A percentile compares a stretch with the other conserved stretches of the same genome.
Conservation (phyloP, 2,888 invertebrate genomes). For the Byasa hedistus region DNA sequence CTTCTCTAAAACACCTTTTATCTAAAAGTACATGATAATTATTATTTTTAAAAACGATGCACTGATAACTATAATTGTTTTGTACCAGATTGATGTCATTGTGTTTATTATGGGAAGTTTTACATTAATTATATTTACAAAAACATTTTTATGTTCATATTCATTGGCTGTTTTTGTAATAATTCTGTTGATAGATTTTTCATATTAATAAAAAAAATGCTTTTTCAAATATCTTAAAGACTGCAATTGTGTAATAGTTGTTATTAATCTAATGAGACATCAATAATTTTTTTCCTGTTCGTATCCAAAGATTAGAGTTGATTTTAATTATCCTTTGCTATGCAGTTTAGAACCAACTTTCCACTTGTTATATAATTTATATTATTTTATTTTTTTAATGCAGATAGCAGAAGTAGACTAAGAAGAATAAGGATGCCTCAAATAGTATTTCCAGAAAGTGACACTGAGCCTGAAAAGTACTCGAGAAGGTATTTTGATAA, state of each 20-base stretch:
- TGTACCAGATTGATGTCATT: neutral
- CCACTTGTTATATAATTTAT: neutral
- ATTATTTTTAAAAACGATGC: neutral
- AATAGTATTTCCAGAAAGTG: slow-evolving; percentile 74
- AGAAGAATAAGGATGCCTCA: slow-evolving; percentile 75
- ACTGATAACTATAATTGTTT: neutral
- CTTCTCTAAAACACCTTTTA: neutral
- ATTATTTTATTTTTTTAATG: neutral
- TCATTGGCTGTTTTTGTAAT: no score
- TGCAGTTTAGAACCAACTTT: neutral
- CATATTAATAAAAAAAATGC: no score
- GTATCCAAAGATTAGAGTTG: no score
- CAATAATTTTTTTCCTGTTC: no score
- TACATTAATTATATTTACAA: neutral
- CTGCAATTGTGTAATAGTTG: no score
- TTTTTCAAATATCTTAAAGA: no score
- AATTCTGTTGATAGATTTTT: no score
- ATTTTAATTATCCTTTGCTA: no score
- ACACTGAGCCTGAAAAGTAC: slow-evolving; percentile 76
- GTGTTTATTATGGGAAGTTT: neutral
- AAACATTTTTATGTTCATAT: neutral
- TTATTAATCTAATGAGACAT: no score
- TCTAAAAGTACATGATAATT: neutral
- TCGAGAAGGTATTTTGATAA: slow-evolving; percentile 58
- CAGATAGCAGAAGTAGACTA: slow-evolving; percentile 65